Conservation (phyloP, 1,140 invertebrate species). For the Pseudomyrmex flavicornis region DNA sequence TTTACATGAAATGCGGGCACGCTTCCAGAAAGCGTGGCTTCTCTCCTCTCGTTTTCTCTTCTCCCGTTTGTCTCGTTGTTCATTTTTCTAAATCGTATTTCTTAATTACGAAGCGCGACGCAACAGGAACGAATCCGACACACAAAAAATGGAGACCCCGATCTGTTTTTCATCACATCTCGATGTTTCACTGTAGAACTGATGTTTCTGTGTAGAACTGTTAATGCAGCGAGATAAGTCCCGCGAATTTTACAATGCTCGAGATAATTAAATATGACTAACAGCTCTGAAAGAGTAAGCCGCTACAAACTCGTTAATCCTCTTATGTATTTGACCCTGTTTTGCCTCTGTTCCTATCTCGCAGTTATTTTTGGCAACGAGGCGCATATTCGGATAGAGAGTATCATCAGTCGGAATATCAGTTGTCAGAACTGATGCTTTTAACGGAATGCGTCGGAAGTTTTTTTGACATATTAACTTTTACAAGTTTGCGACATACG, state of each 20-base stretch:
- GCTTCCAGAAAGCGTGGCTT: conserved; percentile 14
- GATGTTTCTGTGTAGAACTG: background rate
- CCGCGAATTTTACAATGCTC: conserved; percentile 7
- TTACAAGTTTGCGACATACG: too few species aligned
- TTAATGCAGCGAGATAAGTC: background rate
- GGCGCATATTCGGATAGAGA: background rate
- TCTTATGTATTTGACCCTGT: background rate
- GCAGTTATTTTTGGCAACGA: background rate
- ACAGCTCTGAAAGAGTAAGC: background rate
- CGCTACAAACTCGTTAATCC: background rate
- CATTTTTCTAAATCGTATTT: conserved; percentile 19
- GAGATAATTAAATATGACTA: conserved; percentile 19
- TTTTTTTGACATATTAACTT: too few species aligned
- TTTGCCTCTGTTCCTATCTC: background rate
- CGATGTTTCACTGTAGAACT: background rate
- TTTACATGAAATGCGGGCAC: conserved; percentile 35
- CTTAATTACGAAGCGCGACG: conserved; percentile 15
- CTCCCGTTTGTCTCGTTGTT: background rate
- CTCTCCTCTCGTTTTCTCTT: background rate
- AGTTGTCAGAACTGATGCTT: background rate
- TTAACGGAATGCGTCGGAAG: too few species aligned
- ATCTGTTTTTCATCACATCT: background rate
- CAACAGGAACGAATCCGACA: background rate
- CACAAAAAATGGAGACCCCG: background rate
- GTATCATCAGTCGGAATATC: background rate